phyloP scores from a whole-genome alignment of 2,797 vertebrate genomes.

The Rhincodon typus region DNA sequence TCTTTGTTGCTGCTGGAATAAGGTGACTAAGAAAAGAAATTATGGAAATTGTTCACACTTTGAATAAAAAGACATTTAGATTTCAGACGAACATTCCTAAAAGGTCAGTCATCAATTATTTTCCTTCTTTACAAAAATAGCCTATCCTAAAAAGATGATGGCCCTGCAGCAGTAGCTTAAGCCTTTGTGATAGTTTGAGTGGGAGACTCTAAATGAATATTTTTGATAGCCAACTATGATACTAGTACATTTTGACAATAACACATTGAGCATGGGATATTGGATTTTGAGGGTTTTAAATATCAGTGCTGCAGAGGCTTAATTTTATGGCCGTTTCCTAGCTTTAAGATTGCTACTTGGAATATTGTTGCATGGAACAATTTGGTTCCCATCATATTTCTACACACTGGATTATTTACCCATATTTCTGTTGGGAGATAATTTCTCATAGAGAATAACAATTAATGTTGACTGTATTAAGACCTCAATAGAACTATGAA shows the following conservation, averaged over 20 bases:
- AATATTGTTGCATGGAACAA: neutral
- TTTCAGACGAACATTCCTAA: conserved; percentile 29
- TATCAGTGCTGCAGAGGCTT: neutral
- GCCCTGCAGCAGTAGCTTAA: neutral
- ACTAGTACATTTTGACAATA: neutral
- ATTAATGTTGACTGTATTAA: neutral
- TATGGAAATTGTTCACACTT: conserved; percentile 29
- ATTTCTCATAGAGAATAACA: neutral
- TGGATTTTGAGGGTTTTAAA: neutral
- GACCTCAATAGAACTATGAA: neutral
- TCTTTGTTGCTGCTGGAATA: conserved; percentile 29
- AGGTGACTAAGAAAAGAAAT: conserved; percentile 28
- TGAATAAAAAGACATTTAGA: conserved; percentile 35
- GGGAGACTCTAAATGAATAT: neutral
- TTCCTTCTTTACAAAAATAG: conserved; percentile 32
- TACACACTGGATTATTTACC: neutral
- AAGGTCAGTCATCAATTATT: conserved; percentile 34
- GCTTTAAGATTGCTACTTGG: neutral
- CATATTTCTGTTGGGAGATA: neutral
- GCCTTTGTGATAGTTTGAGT: neutral
- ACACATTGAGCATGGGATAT: neutral
- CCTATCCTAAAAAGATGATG: neutral
- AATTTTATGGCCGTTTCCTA: neutral
- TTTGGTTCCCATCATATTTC: neutral
- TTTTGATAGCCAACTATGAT: neutral